Evolutionary conservation across 2,113 vertebrate species (phyloP).

Genomic region (Tonatia bakeri): DNA sequence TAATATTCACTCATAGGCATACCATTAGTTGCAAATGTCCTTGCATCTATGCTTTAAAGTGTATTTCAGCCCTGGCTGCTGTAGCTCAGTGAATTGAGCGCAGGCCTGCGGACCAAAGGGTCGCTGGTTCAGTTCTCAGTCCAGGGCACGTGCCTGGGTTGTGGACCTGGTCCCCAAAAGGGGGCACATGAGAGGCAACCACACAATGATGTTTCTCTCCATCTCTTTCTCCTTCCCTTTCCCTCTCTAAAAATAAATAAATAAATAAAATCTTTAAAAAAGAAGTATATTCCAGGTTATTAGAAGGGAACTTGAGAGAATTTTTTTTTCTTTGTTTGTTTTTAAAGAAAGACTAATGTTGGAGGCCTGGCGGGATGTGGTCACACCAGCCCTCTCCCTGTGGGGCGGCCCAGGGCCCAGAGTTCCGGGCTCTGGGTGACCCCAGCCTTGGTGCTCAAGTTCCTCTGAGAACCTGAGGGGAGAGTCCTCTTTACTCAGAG

Average conservation of each 20-base stretch:
- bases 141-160: too few relatives aligned
- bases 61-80: not conserved
- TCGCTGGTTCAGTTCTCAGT: too few relatives aligned
- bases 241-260: too few relatives aligned
- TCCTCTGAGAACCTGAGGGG: not conserved
- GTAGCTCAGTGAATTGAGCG: too few relatives aligned
- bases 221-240: too few relatives aligned
- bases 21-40: not conserved
- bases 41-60: not conserved
- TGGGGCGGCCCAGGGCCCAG: accelerated
- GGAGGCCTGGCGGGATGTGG: not conserved
- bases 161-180: too few relatives aligned
- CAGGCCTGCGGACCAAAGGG: too few relatives aligned
- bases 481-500: not conserved
- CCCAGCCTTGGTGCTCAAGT: not conserved
- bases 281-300: not conserved
- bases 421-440: not conserved
- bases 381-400: not conserved
- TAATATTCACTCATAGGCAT: not conserved
- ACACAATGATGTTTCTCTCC: too few relatives aligned
- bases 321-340: not conserved
- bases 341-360: not conserved
- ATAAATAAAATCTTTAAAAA: not conserved
- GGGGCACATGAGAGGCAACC: too few relatives aligned
- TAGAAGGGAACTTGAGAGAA: not conserved